Evolutionary conservation across 2,797 vertebrate species (phyloP).

Genomic region (Enteromius anoplus): DNA sequence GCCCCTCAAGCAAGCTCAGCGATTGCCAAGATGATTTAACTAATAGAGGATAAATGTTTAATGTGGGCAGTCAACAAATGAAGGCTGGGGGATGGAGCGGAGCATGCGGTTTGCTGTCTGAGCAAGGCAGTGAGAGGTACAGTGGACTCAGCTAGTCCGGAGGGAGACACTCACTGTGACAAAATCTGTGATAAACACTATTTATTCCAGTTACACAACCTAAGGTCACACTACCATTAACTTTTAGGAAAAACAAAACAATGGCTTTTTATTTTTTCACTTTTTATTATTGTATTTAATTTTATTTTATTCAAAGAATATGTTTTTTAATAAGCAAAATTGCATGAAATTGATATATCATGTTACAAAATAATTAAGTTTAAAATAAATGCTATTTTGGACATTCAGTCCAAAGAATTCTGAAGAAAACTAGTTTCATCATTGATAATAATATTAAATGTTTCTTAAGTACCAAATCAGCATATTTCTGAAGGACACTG

Average conservation of each 20-base stretch:
- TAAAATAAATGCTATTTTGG: not conserved
- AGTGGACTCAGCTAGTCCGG: not conserved
- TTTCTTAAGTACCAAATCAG: not conserved
- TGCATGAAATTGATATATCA: not conserved
- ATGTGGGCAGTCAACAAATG: slow-evolving; percentile 54
- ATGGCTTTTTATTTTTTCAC: too few species aligned
- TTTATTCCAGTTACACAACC: not conserved
- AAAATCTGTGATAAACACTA: slow-evolving; percentile 1
- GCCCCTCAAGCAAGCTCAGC: slow-evolving; percentile 60
- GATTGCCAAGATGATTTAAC: slow-evolving; percentile 61
- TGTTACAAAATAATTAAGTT: not conserved
- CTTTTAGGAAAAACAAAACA: slow-evolving; percentile 19
- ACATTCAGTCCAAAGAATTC: not conserved
- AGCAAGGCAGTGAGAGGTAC: not conserved
- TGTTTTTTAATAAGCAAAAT: too few species aligned
- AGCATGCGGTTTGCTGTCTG: slow-evolving; percentile 16
- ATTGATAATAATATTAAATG: not conserved
- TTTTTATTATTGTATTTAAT: too few species aligned
- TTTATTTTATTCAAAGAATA: too few species aligned
- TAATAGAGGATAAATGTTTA: slow-evolving; percentile 66
- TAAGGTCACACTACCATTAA: slow-evolving; percentile 30
- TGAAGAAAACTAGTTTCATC: not conserved
- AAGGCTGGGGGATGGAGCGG: slow-evolving; percentile 24
- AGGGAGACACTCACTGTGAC: slow-evolving; percentile 7
- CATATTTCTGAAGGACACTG: not conserved